These are phyloP conservation scores for Apotomis capreana DNA, from an alignment of 2,888 invertebrate species.

Conservation along the genomic window DNA sequence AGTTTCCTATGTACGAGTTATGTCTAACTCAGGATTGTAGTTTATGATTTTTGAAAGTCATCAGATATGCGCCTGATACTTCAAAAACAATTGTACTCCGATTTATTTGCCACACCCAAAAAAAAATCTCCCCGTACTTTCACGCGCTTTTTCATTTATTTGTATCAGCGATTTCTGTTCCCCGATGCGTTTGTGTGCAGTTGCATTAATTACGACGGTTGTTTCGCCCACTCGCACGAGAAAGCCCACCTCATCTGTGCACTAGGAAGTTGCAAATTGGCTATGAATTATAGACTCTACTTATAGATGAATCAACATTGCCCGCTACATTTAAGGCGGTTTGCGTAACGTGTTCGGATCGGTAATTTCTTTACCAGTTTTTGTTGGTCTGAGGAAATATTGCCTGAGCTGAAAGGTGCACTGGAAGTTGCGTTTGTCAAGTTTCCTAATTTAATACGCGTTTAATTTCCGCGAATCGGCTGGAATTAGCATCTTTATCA, in stretches of 20 bases:
- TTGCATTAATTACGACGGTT: slow-evolving; percentile 70
- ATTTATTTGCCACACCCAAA: slow-evolving; percentile 43
- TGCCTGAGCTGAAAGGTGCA: neutral
- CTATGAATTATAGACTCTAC: slow-evolving; percentile 50
- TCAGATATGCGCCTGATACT: too few relatives aligned
- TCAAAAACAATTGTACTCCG: neutral
- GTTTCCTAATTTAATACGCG: slow-evolving; percentile 24
- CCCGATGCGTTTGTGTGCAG: slow-evolving; percentile 56
- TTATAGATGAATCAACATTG: slow-evolving; percentile 38
- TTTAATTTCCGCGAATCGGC: slow-evolving; percentile 9
- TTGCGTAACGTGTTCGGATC: slow-evolving; percentile 37
- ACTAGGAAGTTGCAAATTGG: slow-evolving; percentile 56
- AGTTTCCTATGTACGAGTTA: too few relatives aligned
- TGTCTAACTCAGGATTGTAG: too few relatives aligned
- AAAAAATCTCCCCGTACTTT: slow-evolving; percentile 40
- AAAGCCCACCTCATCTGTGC: slow-evolving; percentile 39
- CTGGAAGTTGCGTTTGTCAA: slow-evolving; percentile 9
- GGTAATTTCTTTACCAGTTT: slow-evolving; percentile 32
- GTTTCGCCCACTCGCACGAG: slow-evolving; percentile 63
- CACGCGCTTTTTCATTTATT: slow-evolving; percentile 55
- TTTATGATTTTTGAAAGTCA: too few relatives aligned
- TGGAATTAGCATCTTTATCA: neutral
- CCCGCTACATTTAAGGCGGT: slow-evolving; percentile 39
- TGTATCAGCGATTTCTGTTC: slow-evolving; percentile 51
- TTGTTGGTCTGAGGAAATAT: slow-evolving; percentile 24